A percentile compares a stretch with the other conserved stretches of the same genome.
Conservation (phyloP, 2,113 vertebrate species). For the Tiliqua scincoides region DNA sequence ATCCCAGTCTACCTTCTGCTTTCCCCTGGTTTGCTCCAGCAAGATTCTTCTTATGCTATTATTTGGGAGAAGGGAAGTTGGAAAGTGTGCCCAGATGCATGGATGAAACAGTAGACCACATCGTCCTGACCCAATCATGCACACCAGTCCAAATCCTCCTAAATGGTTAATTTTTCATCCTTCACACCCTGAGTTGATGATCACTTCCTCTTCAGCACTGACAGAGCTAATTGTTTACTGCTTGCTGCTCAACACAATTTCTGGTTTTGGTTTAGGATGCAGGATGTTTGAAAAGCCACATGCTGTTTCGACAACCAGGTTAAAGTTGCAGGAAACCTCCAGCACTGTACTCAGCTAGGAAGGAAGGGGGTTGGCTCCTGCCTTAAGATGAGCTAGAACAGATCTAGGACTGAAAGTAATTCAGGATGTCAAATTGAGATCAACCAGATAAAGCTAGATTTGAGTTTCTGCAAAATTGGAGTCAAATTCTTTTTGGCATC, state of each 20-base stretch:
- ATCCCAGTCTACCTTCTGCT: too few species aligned
- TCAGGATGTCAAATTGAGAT: neutral
- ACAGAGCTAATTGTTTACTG: constrained; percentile 70
- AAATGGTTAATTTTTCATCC: constrained; percentile 66
- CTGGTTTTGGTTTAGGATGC: constrained; percentile 69
- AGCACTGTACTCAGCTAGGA: constrained; percentile 38
- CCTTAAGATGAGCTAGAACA: constrained; percentile 22
- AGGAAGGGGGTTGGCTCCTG: neutral
- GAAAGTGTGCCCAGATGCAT: neutral
- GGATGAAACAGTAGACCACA: too few species aligned
- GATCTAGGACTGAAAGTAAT: constrained; percentile 12
- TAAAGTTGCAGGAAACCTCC: constrained; percentile 24
- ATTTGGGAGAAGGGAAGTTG: neutral
- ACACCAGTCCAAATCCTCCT: constrained; percentile 42
- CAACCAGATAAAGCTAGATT: constrained; percentile 34
- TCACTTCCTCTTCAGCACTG: constrained; percentile 67
- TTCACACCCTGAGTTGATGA: constrained; percentile 60
- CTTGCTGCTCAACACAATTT: constrained; percentile 61
- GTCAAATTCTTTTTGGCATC: constrained; percentile 46
- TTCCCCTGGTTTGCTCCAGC: neutral
- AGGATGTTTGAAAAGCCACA: constrained; percentile 65
- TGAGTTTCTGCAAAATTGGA: neutral
- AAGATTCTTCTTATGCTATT: neutral
- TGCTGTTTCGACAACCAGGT: constrained; percentile 49
- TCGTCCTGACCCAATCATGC: too few species aligned